A percentile compares a stretch with the other conserved stretches of the same genome.
phyloP scores from a whole-genome alignment of 2,888 invertebrate genomes.

The Drosophila monieri region DNA sequence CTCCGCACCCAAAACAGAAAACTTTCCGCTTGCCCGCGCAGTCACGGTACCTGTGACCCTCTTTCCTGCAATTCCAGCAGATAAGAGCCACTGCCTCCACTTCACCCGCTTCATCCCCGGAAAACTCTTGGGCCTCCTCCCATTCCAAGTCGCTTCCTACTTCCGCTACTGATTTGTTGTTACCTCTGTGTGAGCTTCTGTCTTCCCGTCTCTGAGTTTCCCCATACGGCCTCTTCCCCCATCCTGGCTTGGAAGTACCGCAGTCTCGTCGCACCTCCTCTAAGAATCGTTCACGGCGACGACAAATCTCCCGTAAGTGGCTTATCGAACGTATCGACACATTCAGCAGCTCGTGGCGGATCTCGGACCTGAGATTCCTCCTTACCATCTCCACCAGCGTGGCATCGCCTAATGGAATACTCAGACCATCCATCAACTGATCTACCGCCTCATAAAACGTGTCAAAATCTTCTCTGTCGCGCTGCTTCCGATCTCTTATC shows the following conservation, averaged over 20 bases:
- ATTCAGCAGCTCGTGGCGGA: neutral
- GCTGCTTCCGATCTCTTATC: too few relatives aligned
- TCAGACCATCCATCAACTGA: neutral
- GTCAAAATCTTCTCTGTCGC: too few relatives aligned
- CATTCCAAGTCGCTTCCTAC: neutral
- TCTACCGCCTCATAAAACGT: neutral
- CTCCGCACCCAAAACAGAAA: neutral
- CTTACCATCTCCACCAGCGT: neutral
- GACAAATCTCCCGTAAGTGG: neutral
- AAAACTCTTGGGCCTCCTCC: neutral
- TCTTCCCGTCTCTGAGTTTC: neutral
- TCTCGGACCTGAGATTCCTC: neutral
- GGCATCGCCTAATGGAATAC: neutral
- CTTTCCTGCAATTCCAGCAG: too few relatives aligned
- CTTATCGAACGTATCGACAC: neutral
- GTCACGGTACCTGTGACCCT: neutral
- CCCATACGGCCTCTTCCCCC: too few relatives aligned
- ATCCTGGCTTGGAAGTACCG: too few relatives aligned
- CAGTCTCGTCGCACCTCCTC: neutral
- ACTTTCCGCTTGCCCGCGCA: neutral
- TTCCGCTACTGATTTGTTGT: neutral
- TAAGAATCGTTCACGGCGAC: neutral
- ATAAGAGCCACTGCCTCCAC: neutral
- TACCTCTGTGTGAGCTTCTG: neutral
- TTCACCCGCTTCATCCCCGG: neutral